Evolutionary conservation across 2,797 vertebrate genomes (phyloP), one percentile per base, ranked within the genome.

Genomic region (Bovichtus variegatus): DNA sequence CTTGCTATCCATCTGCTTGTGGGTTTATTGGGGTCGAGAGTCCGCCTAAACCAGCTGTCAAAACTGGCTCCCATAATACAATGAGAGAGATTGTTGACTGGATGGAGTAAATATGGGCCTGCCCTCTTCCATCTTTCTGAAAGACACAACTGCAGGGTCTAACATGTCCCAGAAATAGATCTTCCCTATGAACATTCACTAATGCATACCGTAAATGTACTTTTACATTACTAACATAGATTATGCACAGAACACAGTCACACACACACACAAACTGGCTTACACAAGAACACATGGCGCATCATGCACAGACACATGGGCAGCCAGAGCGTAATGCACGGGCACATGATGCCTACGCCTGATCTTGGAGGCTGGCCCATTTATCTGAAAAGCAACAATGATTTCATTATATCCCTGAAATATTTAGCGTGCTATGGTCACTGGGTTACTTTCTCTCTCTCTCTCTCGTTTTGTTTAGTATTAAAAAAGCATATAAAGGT

Each of bases 401-500:
- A 90, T 90, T 91, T 90, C 90, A 91, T 94, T 93, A 91, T 93
- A 65, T 78, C 38, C 58, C 75, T 68, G 74, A 85, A 89, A 87
- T 87, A 79, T 81, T 87, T 80, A 84, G 78, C 81, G 80, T 46
- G 70, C 65, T 76, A 76, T 74, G 78, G 74, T 87, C 77, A 57
- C 34, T 53, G 47, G 27, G 67, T 62, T 57, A 18, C 21, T 49
- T 40, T 67, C n/a, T n/a, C n/a, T n/a, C n/a, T n/a, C n/a, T n/a
- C n/a, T n/a, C n/a, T n/a, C n/a, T n/a, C n/a, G n/a, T n/a, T n/a
- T n/a, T 36, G 59, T 53, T n/a, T n/a, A n/a, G n/a, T n/a, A n/a
- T n/a, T n/a, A n/a, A n/a, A n/a, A n/a, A 54, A 40, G 29, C 27
- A 25, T 47, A 44, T 31, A 40, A 49, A 41, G 3, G 40, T 25